phyloP scores from a whole-genome alignment of 1,140 invertebrate genomes.

The Thaumatotibia leucotreta region DNA sequence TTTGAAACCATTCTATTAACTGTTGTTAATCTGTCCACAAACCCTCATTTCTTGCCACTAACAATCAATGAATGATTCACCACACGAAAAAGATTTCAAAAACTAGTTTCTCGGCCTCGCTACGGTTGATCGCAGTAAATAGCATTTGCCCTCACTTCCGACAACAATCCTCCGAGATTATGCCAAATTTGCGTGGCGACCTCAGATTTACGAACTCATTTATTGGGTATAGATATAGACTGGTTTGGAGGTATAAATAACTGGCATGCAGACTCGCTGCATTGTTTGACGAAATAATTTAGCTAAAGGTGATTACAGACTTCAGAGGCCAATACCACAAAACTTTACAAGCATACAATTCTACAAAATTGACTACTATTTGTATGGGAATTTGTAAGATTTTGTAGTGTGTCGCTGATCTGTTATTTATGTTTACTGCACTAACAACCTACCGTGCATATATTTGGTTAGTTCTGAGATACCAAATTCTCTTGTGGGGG shows the following conservation, averaged over 20 bases:
- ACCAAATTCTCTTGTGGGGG: too few species aligned
- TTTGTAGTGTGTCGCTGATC: too few species aligned
- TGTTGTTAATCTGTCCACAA: not conserved
- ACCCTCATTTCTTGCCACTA: not conserved
- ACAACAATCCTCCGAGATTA: constrained; percentile 21
- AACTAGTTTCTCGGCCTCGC: constrained; percentile 68
- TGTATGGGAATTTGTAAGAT: too few species aligned
- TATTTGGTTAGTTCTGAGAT: too few species aligned
- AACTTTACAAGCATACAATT: too few species aligned
- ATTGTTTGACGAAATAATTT: too few species aligned
- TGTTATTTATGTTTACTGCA: too few species aligned
- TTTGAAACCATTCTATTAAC: not conserved
- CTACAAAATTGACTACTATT: too few species aligned
- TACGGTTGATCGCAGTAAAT: constrained; percentile 60
- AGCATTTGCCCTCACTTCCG: constrained; percentile 40
- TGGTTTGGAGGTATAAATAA: not conserved
- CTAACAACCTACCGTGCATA: too few species aligned
- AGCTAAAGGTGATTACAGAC: too few species aligned
- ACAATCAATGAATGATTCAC: constrained; percentile 3
- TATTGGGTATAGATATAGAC: not conserved
- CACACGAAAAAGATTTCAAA: constrained; percentile 46
- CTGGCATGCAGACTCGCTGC: too few species aligned
- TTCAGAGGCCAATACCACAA: too few species aligned
- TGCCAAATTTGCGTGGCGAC: not conserved
- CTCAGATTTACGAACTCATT: not conserved